A percentile compares a stretch with the other conserved stretches of the same genome.
Conservation (phyloP, 2,888 invertebrate genomes). For the Herminia tarsipennalis region DNA sequence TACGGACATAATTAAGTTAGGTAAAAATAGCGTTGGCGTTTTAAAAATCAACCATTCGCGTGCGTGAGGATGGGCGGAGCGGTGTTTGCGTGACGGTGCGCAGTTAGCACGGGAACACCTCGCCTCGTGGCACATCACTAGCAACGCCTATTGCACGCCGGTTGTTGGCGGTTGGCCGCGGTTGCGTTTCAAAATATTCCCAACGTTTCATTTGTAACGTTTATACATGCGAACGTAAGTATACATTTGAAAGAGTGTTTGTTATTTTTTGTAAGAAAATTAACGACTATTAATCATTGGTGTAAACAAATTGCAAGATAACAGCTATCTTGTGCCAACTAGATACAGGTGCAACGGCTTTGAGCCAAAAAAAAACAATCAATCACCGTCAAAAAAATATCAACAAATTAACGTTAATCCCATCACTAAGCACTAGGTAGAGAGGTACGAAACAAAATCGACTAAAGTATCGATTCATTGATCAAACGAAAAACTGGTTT, state of each 20-base stretch:
- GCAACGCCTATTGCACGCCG: slow-evolving; percentile 73
- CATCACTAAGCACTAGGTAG: slow-evolving; percentile 1
- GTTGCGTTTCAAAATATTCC: slow-evolving; percentile 47
- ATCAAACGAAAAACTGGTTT: slow-evolving; percentile 3
- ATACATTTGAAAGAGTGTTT: background rate
- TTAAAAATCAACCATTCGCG: slow-evolving; percentile 46
- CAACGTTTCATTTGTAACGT: slow-evolving; percentile 18
- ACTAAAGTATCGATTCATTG: slow-evolving; percentile 9
- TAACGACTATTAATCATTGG: background rate
- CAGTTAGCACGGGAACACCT: slow-evolving; percentile 81
- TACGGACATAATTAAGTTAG: slow-evolving; percentile 32
- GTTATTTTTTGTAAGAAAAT: background rate
- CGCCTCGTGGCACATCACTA: slow-evolving; percentile 76
- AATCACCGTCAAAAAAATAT: slow-evolving; percentile 10
- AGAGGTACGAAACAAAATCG: background rate
- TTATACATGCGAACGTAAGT: background rate
- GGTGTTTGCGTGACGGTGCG: slow-evolving; percentile 71
- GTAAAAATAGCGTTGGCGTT: slow-evolving; percentile 36
- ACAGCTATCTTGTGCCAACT: slow-evolving; percentile 11
- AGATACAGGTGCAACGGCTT: background rate
- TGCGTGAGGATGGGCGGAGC: slow-evolving; percentile 82
- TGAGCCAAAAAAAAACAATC: slow-evolving; percentile 10
- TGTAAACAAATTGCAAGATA: slow-evolving; percentile 12
- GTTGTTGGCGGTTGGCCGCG: slow-evolving; percentile 55
- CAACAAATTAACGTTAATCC: slow-evolving; percentile 6